These are phyloP conservation scores for Potamilus streckersoni DNA, from an alignment of 1,140 invertebrate genomes.

Conservation along the genomic window DNA sequence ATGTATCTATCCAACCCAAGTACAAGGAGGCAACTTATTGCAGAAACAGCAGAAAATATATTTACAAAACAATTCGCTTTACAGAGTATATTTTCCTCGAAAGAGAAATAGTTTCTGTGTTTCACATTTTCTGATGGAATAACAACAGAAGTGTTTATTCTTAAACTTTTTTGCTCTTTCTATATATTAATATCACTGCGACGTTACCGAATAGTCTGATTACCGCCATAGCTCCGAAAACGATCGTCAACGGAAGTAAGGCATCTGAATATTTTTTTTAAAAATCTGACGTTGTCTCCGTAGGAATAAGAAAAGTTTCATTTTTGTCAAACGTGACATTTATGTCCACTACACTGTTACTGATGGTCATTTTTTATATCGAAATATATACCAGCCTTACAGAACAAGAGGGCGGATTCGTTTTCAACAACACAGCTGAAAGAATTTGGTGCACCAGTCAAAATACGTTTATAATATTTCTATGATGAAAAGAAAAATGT, in stretches of 20 bases:
- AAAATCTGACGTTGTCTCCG: conserved; percentile 16
- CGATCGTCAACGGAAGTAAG: conserved; percentile 13
- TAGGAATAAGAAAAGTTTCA: conserved; percentile 5
- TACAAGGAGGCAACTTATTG: conserved; percentile 6
- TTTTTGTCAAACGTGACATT: no score
- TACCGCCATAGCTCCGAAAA: conserved; percentile 17
- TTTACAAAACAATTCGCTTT: conserved; percentile 30
- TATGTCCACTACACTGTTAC: no score
- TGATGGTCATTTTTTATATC: no score
- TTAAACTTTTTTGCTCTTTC: conserved; percentile 6
- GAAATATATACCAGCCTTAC: no score
- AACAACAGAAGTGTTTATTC: conserved; percentile 17
- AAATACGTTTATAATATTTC: no score
- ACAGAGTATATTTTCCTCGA: conserved; percentile 4
- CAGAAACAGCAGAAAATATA: conserved; percentile 10
- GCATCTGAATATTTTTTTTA: conserved; percentile 13
- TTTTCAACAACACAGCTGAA: no score
- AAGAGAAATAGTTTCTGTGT: conserved; percentile 13
- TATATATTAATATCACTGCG: conserved; percentile 17
- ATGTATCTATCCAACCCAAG: conserved; percentile 19
- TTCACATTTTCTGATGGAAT: conserved; percentile 25
- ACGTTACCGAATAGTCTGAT: conserved; percentile 29
- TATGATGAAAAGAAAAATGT: no score
- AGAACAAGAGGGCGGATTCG: no score
- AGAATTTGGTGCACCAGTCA: no score